A percentile compares a stretch with the other conserved stretches of the same genome.
phyloP scores from a whole-genome alignment of 2,113 vertebrate species.

The Ancistrus triradiatus region DNA sequence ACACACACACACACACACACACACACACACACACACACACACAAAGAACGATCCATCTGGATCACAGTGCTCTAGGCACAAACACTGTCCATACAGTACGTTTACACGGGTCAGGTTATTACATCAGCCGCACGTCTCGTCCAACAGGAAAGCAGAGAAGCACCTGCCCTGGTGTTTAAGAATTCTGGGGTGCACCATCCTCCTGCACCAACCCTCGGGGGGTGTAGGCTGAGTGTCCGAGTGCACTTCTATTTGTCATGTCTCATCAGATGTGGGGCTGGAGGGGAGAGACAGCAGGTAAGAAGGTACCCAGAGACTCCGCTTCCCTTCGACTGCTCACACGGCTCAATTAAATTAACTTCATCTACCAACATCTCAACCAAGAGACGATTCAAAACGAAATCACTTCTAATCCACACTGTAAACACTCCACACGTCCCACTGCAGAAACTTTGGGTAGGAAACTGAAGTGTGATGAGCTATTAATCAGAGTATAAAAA shows the following conservation, averaged over 20 bases:
- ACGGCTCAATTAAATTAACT: not conserved
- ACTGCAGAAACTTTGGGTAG: too few relatives aligned
- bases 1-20: not conserved
- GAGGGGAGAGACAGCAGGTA: too few relatives aligned
- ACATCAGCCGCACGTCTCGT: not conserved
- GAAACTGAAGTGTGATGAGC: too few relatives aligned
- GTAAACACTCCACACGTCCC: not conserved
- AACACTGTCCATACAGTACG: too few relatives aligned
- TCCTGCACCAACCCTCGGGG: not conserved
- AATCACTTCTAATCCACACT: conserved; percentile 11
- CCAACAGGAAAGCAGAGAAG: not conserved
- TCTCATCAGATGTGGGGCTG: not conserved
- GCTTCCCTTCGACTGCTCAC: not conserved
- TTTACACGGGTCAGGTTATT: not conserved
- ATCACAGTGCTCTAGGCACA: too few relatives aligned
- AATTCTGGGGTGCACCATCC: not conserved
- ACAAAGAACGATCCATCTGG: too few relatives aligned
- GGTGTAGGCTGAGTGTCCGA: not conserved
- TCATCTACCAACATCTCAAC: not conserved
- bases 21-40: too few relatives aligned
- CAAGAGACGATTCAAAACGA: too few relatives aligned
- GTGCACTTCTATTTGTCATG: not conserved
- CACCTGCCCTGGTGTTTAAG: not conserved
- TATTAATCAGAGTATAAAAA: too few relatives aligned
- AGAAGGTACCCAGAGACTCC: too few relatives aligned